phyloP scores from a whole-genome alignment of 2,888 invertebrate species.

The Rhagium mordax region DNA sequence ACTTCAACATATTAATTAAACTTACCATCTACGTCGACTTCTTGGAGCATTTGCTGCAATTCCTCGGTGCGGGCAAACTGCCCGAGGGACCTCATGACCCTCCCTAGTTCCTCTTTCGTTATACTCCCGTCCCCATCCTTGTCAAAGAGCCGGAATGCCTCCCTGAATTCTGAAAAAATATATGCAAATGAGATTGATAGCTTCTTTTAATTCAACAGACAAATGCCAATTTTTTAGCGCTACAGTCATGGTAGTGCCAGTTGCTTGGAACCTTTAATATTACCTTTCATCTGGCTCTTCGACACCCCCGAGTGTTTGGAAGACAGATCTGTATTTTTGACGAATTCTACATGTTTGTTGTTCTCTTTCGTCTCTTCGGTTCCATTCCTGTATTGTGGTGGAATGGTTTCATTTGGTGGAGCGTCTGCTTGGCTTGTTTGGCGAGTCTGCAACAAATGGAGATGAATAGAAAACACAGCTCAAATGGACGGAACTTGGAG shows the following conservation, averaged over 20 bases:
- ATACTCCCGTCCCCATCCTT: slow-evolving; percentile 92
- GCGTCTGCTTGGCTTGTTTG: slow-evolving; percentile 59
- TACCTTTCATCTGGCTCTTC: slow-evolving; percentile 88
- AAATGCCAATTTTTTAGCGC: no score
- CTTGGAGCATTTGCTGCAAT: slow-evolving; percentile 87
- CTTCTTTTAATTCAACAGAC: no score
- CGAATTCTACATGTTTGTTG: slow-evolving; percentile 38
- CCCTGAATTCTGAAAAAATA: slow-evolving; percentile 80
- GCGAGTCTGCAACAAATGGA: slow-evolving; percentile 61
- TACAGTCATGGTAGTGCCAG: no score
- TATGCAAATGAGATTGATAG: no score
- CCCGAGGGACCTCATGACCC: slow-evolving; percentile 89
- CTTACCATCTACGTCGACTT: slow-evolving; percentile 71
- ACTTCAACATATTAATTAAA: not conserved
- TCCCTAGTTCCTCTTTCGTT: slow-evolving; percentile 88
- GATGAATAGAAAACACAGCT: not conserved
- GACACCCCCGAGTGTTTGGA: slow-evolving; percentile 71
- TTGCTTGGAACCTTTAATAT: slow-evolving; percentile 40
- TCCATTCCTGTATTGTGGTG: slow-evolving; percentile 32
- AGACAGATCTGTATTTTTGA: slow-evolving; percentile 48
- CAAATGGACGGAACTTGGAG: no score
- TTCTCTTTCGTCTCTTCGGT: slow-evolving; percentile 38
- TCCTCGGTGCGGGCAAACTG: slow-evolving; percentile 92
- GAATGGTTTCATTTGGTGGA: slow-evolving; percentile 48
- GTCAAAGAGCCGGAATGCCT: slow-evolving; percentile 90